These are phyloP conservation scores for Archips crataeganus DNA, from an alignment of 2,888 invertebrate genomes.

Conservation along the genomic window DNA sequence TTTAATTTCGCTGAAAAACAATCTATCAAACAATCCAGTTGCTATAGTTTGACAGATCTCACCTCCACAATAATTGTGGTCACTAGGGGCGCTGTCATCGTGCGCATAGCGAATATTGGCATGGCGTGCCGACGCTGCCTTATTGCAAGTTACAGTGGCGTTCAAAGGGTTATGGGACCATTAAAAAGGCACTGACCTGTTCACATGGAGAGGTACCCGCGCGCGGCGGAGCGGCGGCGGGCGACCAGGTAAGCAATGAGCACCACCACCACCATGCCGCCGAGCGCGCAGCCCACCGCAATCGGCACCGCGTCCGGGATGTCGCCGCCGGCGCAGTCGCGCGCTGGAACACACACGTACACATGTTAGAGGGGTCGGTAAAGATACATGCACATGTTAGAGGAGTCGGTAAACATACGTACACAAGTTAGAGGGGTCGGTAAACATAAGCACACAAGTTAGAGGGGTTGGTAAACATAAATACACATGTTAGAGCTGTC, in stretches of 20 bases:
- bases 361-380: not conserved
- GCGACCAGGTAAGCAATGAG: constrained; percentile 97
- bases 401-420: not conserved
- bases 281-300: constrained; percentile 97
- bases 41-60: too few relatives aligned
- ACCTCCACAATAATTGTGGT: too few relatives aligned
- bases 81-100: too few relatives aligned
- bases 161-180: too few relatives aligned
- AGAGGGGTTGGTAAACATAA: not conserved
- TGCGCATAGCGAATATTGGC: too few relatives aligned
- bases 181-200: constrained; percentile 34
- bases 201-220: constrained; percentile 96
- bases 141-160: too few relatives aligned
- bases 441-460: not conserved
- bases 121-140: too few relatives aligned
- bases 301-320: constrained; percentile 98
- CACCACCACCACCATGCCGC: constrained; percentile 95
- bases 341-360: constrained; percentile 76
- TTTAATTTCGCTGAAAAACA: too few relatives aligned
- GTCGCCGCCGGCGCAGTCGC: constrained; percentile 90
- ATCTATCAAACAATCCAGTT: too few relatives aligned
- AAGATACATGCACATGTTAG: not conserved
- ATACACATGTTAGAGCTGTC: too few relatives aligned
- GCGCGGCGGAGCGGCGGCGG: constrained; percentile 92
- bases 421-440: not conserved